Conservation (phyloP, 1,140 invertebrate species). For the Bombyx mori region DNA sequence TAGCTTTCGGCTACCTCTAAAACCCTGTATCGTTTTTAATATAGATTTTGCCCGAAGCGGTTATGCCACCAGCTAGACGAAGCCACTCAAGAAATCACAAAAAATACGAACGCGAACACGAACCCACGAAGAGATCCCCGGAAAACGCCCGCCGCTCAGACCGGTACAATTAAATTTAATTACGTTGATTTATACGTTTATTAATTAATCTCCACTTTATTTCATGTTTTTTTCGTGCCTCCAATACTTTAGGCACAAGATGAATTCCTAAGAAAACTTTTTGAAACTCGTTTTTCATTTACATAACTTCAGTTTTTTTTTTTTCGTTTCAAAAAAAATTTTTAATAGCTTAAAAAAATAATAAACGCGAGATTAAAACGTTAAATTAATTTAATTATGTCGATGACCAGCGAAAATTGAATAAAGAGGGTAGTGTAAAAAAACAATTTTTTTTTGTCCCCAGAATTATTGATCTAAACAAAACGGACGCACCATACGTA, state of each 20-base stretch:
- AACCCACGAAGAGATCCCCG: constrained; percentile 45
- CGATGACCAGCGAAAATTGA: background rate
- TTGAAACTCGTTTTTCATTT: too few relatives aligned
- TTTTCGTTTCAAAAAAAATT: too few relatives aligned
- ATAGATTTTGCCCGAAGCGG: constrained; percentile 67
- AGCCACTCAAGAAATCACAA: constrained; percentile 67
- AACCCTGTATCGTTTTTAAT: background rate
- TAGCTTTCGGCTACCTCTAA: too few relatives aligned
- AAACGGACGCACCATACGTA: constrained; percentile 47
- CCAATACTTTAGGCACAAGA: too few relatives aligned
- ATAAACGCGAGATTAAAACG: too few relatives aligned
- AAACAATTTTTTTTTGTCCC: constrained; percentile 11
- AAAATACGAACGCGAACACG: constrained; percentile 51
- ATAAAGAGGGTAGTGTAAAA: too few relatives aligned
- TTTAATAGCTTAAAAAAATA: background rate
- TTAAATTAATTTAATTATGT: too few relatives aligned
- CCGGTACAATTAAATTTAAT: constrained; percentile 27
- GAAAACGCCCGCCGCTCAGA: constrained; percentile 50
- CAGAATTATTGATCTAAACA: constrained; percentile 67
- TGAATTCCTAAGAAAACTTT: too few relatives aligned
- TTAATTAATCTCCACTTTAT: too few relatives aligned
- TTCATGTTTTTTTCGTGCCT: too few relatives aligned
- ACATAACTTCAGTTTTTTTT: too few relatives aligned
- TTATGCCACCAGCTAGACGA: constrained; percentile 64
- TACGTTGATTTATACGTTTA: too few relatives aligned